These are phyloP conservation scores for Eleginops maclovinus DNA, from an alignment of 2,113 vertebrate species.

Conservation along the genomic window DNA sequence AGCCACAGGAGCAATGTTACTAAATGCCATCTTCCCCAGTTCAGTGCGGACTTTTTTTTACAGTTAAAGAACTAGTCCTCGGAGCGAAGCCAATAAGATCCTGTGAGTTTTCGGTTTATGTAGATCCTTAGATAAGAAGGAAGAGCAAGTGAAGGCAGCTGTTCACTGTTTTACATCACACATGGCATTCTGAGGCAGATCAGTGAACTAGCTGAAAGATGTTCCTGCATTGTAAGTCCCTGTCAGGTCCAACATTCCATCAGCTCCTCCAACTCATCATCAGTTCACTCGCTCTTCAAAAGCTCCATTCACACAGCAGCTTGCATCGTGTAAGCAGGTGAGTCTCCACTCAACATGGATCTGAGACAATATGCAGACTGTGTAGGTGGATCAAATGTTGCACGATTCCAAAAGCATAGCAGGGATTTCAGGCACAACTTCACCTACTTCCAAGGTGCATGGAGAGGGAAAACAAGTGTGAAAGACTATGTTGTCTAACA, in stretches of 20 bases:
- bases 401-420: background rate
- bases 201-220: background rate
- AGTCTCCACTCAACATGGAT: conserved; percentile 13
- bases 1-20: too few relatives aligned
- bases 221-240: background rate
- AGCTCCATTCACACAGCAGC: conserved; percentile 14
- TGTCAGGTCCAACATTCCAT: background rate
- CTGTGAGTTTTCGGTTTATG: too few relatives aligned
- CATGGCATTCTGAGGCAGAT: background rate
- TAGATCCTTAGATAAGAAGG: too few relatives aligned
- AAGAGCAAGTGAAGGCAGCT: too few relatives aligned
- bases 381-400: background rate
- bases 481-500: background rate
- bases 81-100: too few relatives aligned
- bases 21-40: too few relatives aligned
- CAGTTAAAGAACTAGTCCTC: too few relatives aligned
- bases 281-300: conserved; percentile 12
- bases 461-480: background rate
- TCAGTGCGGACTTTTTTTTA: too few relatives aligned
- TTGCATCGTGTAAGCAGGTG: conserved; percentile 34
- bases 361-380: background rate
- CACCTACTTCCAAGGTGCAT: background rate
- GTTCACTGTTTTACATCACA: background rate
- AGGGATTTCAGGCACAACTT: background rate
- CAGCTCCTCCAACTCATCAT: background rate